phyloP scores from a whole-genome alignment of 2,888 invertebrate genomes.

The Acleris emargana region DNA sequence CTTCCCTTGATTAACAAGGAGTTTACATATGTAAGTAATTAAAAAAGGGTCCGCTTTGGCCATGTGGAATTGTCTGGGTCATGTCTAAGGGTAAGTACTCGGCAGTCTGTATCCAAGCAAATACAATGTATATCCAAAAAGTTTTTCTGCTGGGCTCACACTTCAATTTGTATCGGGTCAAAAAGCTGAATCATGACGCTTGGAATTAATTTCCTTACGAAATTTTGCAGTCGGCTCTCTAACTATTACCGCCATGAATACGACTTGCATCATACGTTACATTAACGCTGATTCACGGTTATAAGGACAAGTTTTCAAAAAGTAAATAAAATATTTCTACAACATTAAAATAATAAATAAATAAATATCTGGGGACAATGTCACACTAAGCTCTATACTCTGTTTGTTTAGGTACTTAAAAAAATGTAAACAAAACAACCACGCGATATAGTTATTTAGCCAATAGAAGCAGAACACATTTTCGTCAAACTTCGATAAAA shows the following conservation, averaged over 20 bases:
- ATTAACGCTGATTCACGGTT: slow-evolving; percentile 17
- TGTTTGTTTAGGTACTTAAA: too few relatives aligned
- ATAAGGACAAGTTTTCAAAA: not conserved
- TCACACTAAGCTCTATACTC: too few relatives aligned
- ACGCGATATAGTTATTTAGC: too few relatives aligned
- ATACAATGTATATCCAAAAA: slow-evolving; percentile 15
- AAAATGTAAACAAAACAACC: too few relatives aligned
- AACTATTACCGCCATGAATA: slow-evolving; percentile 2
- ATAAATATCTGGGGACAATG: too few relatives aligned
- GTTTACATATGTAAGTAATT: not conserved
- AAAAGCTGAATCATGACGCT: slow-evolving; percentile 28
- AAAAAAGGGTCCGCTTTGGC: not conserved
- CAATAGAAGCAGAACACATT: too few relatives aligned
- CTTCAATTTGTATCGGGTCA: slow-evolving; percentile 5
- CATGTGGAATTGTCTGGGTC: slow-evolving; percentile 1
- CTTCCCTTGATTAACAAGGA: slow-evolving; percentile 1
- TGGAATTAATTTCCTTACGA: slow-evolving; percentile 26
- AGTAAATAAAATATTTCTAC: not conserved
- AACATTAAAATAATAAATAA: too few relatives aligned
- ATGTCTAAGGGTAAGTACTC: slow-evolving; percentile 11
- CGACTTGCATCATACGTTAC: slow-evolving; percentile 2
- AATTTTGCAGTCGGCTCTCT: too few relatives aligned
- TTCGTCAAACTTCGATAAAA: too few relatives aligned
- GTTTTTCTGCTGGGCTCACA: slow-evolving; percentile 16
- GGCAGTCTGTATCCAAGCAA: slow-evolving; percentile 2